Evolutionary conservation across 2,888 invertebrate species (phyloP), one percentile per base, ranked within the genome.

Genomic region (Tetanocera ferruginea): DNA sequence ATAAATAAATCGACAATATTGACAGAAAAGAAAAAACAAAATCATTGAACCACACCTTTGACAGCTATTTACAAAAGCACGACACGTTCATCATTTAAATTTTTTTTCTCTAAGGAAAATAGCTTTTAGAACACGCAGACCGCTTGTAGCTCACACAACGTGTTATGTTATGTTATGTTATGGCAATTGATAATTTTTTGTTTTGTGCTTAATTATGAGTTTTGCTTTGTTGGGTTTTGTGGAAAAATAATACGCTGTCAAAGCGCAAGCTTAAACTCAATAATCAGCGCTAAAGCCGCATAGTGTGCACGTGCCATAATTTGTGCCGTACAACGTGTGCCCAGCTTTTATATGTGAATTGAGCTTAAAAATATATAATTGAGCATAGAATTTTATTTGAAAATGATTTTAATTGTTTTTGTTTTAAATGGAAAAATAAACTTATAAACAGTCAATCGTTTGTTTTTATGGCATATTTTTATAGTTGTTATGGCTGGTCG

Each of bases 291-390:
- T n/a, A 6, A 23, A 14, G 69, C 69, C 49, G 14, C 19, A 69
- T 28, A 69, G 25, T 37, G 67, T 43, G 67, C 67, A 43, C 67
- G 67, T 67, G 67, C 67, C 67, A 43, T 19, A 37, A 43, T 37
- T 67, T 6, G 43, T 43, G 43, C 43, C n/a, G n/a, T 25, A 23
- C 19, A 17, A 43, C 67, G 31, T 67, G 67, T 43, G 67, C n/a
- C n/a, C 17, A 43, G 67, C 67, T 43, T 37, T 11, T 19, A 67
- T n/a, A 67, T n/a, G 19, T 37, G 37, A 37, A n/a, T 14, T 66
- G 49, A 37, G 43, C 67, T n/a, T 19, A 23, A 67, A 14, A 8
- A 62, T 66, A 11, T 8, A 8, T 37, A 11, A 43, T 43, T 43
- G 43, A 43, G 67, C 25, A 67, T 67, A 37, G 34, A 19, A 19